Base-by-base conservation (phyloP, 2,113 vertebrate species). In the Mustela lutreola region DNA sequence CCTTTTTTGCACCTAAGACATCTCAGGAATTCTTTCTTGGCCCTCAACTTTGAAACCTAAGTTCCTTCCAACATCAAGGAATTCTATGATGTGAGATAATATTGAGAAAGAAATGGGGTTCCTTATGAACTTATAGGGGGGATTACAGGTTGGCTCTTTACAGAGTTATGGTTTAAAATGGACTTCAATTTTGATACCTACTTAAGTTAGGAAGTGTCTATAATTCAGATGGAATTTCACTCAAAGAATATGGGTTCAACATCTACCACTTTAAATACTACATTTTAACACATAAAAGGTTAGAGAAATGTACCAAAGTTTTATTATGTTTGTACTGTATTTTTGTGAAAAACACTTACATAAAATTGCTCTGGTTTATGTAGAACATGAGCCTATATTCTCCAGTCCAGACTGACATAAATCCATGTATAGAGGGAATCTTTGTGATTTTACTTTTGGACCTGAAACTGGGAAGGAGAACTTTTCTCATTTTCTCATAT, bases 281-380 rank as follows among this genome's bases (percentile, higher is more conserved):
- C 2, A 70, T 33, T 87, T 9, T 87, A 83, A 94, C 28, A 31
- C 10, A 60, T 16, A n/a, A 31, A 79, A 36, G 79, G 19, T 33
- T 56, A 53, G 31, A 91, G 45, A 92, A 60, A 70, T 45, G 7
- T 42, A 89, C 75, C 5, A 62, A 53, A 84, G 56, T 60, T 83
- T 67, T 33, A 67, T 60, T 53, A 36, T 60, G 4, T 33, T 90
- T 53, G 60, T 9, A 65, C 16, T 71, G 65, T 26, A 80, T 65
- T 76, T 91, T 22, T 96, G 22, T 96, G 60, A 88, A 70, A 92
- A 87, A 36, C 86, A 62, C 12, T 71, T 15, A 42, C 33, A 62
- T 39, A 45, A 84, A 7, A 18, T 87, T 83, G 12, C 26, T 92
- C 16, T 70, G 76, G n/a, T 4, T 62, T 94, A 9, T 88, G 22